A percentile compares a stretch with the other conserved stretches of the same genome.
Evolutionary conservation across 92 coral and sea anemone species (phyloP).

Genomic region (Bergia puertoricense): DNA sequence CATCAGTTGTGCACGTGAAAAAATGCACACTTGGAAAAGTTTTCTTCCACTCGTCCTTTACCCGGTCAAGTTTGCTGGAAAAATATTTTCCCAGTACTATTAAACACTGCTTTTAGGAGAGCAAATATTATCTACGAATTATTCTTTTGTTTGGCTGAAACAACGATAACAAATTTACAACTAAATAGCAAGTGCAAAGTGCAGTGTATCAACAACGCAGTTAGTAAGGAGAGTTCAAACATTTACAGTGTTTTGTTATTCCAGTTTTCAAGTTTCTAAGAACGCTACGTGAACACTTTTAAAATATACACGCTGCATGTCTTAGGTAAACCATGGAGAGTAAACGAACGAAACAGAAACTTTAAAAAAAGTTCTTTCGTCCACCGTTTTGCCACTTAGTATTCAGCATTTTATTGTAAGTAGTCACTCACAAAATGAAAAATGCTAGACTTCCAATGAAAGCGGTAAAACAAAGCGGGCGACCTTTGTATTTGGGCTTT

Average conservation of each 20-base stretch:
- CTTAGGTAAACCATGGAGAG: too few relatives aligned
- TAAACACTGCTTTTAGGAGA: conserved; percentile 14
- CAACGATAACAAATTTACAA: conserved; percentile 24
- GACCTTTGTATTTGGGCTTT: too few relatives aligned
- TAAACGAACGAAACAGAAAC: conserved; percentile 1
- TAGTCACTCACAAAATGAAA: too few relatives aligned
- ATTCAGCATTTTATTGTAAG: too few relatives aligned
- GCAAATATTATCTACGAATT: not conserved
- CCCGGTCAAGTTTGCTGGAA: not conserved
- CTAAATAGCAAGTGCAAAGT: not conserved
- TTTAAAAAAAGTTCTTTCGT: not conserved
- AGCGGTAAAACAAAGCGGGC: too few relatives aligned
- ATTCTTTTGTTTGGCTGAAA: conserved; percentile 20
- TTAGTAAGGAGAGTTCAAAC: not conserved
- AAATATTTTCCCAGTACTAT: conserved; percentile 29
- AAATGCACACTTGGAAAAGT: not conserved
- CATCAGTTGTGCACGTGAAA: not conserved
- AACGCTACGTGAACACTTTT: not conserved
- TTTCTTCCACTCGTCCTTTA: too few relatives aligned
- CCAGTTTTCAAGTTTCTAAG: not conserved
- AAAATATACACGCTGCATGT: not conserved
- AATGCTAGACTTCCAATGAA: too few relatives aligned
- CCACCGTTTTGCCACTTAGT: too few relatives aligned
- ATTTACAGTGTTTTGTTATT: conserved; percentile 10
- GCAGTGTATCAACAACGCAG: not conserved